Conservation (phyloP, 1,140 invertebrate species). For the Papilio polytes region DNA sequence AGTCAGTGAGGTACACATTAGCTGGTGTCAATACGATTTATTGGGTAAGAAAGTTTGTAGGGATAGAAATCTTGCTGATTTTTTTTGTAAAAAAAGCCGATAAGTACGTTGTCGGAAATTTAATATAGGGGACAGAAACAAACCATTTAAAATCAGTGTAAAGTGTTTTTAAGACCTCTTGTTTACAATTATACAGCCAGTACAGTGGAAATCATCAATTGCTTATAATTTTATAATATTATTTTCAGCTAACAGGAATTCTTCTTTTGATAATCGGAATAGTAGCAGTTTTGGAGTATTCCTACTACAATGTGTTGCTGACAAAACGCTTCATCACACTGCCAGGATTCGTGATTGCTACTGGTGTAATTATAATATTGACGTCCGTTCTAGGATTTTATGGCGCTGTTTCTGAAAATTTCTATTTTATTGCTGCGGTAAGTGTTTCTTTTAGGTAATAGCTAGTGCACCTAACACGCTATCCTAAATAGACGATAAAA, state of each 20-base stretch:
- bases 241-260: constrained; percentile 68
- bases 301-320: constrained; percentile 59
- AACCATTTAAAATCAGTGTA: too few relatives aligned
- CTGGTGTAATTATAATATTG: constrained; percentile 89
- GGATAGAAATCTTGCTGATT: background rate
- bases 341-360: constrained; percentile 88
- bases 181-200: too few relatives aligned
- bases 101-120: too few relatives aligned
- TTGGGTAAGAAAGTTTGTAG: constrained; percentile 58
- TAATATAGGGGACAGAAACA: too few relatives aligned
- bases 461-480: too few relatives aligned
- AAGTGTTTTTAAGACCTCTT: too few relatives aligned
- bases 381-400: constrained; percentile 91
- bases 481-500: too few relatives aligned
- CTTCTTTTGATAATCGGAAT: constrained; percentile 60
- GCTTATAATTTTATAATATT: too few relatives aligned
- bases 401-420: constrained; percentile 92
- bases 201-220: too few relatives aligned
- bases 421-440: constrained; percentile 92
- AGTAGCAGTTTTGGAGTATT: constrained; percentile 52
- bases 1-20: constrained; percentile 70
- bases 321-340: constrained; percentile 85
- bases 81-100: background rate
- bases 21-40: constrained; percentile 66
- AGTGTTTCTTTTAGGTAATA: constrained; percentile 55